Evolutionary conservation across 2,113 vertebrate genomes (phyloP), one percentile per base, ranked within the genome.

Genomic region (Eupsittula cactorum): DNA sequence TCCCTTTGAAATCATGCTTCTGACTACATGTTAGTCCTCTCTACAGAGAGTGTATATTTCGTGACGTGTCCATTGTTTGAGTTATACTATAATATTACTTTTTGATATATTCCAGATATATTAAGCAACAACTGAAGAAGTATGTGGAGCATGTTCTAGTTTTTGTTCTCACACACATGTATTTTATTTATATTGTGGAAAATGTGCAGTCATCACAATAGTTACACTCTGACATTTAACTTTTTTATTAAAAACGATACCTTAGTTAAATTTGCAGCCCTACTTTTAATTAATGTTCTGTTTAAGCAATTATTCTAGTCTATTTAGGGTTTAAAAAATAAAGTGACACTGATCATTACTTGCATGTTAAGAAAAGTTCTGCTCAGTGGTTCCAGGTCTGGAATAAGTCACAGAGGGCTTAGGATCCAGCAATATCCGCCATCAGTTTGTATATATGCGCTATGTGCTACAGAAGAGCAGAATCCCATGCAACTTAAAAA

Each of bases 71-170:
- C 47, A 33, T 69, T 94, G 69, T 76, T 75, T 92, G 52, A 93
- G 27, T 90, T 93, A 87, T 46, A 93, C 77, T n/a, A 53, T 28
- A 82, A 85, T 79, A 42, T 55, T 41, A 59, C 44, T 95, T 93
- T 73, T 92, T 95, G 90, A 96, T 94, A 49, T 83, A 83, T 93
- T 95, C 93, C 95, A 97, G 86, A 87, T 84, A 93, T 42, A 24
- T 82, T 82, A 95, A 77, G 77, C 86, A 96, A 73, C 77, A 93
- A 59, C 53, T 73, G 69, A 91, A 88, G 65, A 88, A 95, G 52
- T 91, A 92, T 92, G 77, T 69, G 31, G 41, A 82, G 41, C 57
- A 65, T 87, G 67, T 69, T 93, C 80, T 92, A 84, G 47, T 76
- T 94, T 94, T 92, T 86, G 57, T 95, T 91, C 6, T 5, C 49